Conservation (phyloP, 1,140 invertebrate genomes). For the Manduca sexta region DNA sequence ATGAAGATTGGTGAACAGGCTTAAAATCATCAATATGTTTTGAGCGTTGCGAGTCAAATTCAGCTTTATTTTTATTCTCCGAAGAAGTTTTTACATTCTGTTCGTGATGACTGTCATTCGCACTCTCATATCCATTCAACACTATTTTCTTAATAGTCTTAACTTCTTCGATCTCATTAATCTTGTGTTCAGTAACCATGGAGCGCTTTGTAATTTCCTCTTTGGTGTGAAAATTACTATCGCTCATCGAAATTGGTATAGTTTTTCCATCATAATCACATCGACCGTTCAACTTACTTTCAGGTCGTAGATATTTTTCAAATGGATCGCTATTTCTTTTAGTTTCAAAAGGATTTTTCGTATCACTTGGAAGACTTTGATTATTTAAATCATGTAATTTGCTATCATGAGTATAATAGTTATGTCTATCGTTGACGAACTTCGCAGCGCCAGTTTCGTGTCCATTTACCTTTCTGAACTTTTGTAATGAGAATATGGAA, state of each 20-base stretch:
- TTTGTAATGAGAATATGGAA: slow-evolving; percentile 25
- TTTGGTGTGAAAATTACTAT: slow-evolving; percentile 39
- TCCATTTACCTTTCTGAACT: slow-evolving; percentile 27
- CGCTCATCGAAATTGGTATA: slow-evolving; percentile 46
- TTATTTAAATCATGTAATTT: slow-evolving; percentile 19
- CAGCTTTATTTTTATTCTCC: slow-evolving; percentile 4
- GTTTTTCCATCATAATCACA: slow-evolving; percentile 23
- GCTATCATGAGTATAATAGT: slow-evolving; percentile 19
- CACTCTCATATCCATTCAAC: slow-evolving; percentile 42
- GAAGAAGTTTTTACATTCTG: background rate
- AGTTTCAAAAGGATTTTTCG: slow-evolving; percentile 42
- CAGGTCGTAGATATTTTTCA: slow-evolving; percentile 36
- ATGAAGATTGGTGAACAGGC: slow-evolving; percentile 1
- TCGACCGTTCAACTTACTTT: slow-evolving; percentile 30
- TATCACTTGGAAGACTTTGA: slow-evolving; percentile 27
- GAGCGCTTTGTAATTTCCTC: slow-evolving; percentile 50
- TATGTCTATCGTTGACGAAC: slow-evolving; percentile 22
- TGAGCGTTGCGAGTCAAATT: background rate
- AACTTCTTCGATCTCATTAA: slow-evolving; percentile 65
- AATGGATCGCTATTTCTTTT: slow-evolving; percentile 49
- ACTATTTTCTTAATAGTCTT: slow-evolving; percentile 67
- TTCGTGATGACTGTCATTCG: background rate
- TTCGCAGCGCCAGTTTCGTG: slow-evolving; percentile 18
- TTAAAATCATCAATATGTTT: background rate
- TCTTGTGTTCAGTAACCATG: slow-evolving; percentile 59